A percentile compares a stretch with the other conserved stretches of the same genome.
phyloP scores from a whole-genome alignment of 2,797 vertebrate species.

The Lacerta viridis region DNA sequence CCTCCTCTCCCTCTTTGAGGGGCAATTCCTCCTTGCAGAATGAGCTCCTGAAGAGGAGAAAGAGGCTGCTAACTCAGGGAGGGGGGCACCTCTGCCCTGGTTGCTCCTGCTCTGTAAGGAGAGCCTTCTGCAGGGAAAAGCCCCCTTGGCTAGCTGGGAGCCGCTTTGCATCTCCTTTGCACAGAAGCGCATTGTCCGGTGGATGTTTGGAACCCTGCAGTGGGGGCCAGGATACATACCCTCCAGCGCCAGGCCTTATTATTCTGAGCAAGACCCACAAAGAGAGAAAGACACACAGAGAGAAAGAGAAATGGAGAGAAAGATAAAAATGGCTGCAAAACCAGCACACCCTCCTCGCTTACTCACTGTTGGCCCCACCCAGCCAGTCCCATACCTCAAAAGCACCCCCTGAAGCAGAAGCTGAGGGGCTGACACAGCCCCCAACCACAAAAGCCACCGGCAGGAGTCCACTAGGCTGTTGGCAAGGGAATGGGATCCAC shows the following conservation, averaged over 20 bases:
- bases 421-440: no score
- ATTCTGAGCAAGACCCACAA: conserved; percentile 81
- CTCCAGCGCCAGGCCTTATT: conserved; percentile 82
- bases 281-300: conserved; percentile 57
- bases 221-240: conserved; percentile 78
- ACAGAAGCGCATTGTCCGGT: conserved; percentile 43
- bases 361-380: rapidly evolving
- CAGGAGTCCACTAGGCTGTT: no score
- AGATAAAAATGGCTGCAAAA: conserved; percentile 48
- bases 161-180: no score
- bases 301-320: neutral
- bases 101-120: neutral
- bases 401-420: neutral
- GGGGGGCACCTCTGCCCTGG: rapidly evolving
- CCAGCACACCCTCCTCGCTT: conserved; percentile 10
- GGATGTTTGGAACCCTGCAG: conserved; percentile 63
- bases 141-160: no score
- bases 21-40: conserved; percentile 6
- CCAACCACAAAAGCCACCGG: neutral
- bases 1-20: neutral
- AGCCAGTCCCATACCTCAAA: neutral
- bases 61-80: no score
- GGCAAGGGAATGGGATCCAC: no score
- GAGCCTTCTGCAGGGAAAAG: neutral
- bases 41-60: neutral